Evolutionary conservation across 2,113 vertebrate species (phyloP).

Genomic region (Nyctereutes procyonoides): DNA sequence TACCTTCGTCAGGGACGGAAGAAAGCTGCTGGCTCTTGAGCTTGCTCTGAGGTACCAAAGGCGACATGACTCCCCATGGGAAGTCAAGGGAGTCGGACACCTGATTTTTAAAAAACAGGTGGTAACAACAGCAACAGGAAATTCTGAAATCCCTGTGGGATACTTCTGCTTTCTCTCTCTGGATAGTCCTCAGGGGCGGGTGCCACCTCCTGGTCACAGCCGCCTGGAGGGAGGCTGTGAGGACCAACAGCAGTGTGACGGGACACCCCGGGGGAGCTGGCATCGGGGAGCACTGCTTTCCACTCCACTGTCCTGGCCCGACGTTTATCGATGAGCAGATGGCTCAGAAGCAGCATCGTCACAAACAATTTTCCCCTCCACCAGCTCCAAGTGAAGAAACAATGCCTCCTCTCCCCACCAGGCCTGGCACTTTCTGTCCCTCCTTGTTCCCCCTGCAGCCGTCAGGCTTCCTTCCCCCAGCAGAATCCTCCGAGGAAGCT

Average conservation of each 20-base stretch:
- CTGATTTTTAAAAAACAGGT: background rate
- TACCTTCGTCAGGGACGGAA: background rate
- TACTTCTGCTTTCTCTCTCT: background rate
- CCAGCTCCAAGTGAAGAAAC: slow-evolving; percentile 80
- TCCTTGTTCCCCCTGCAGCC: background rate
- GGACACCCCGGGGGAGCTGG: background rate
- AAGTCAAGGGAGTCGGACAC: background rate
- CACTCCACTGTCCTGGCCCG: slow-evolving; percentile 9
- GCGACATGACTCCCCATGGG: background rate
- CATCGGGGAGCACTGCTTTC: background rate
- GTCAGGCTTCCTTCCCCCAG: background rate
- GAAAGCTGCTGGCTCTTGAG: background rate
- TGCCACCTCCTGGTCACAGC: background rate
- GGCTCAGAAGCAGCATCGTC: slow-evolving; percentile 63
- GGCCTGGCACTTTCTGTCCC: slow-evolving; percentile 39
- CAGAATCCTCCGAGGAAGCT: background rate
- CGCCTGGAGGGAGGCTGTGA: background rate
- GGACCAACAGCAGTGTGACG: background rate
- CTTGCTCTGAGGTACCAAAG: background rate
- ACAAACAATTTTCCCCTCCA: slow-evolving; percentile 84
- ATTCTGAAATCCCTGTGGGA: background rate
- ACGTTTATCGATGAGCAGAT: slow-evolving; percentile 79
- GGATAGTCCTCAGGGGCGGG: background rate
- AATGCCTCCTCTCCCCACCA: slow-evolving; percentile 51
- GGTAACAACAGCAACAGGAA: background rate